Conservation (phyloP, 2,888 invertebrate genomes). For the Keiferia lycopersicella region DNA sequence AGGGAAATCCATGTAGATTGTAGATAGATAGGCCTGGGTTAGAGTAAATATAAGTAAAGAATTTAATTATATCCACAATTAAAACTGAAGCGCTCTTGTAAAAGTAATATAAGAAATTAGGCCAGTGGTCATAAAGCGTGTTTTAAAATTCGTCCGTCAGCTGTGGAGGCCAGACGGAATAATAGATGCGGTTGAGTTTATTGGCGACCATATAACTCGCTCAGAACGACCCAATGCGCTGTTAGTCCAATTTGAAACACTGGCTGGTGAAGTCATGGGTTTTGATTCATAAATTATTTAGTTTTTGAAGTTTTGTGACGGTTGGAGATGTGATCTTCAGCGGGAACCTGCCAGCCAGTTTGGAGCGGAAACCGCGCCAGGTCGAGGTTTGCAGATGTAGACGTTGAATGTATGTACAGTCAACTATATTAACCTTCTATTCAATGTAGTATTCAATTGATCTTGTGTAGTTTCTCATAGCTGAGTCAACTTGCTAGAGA, state of each 20-base stretch:
- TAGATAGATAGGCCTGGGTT: slow-evolving; percentile 17
- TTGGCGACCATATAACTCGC: slow-evolving; percentile 76
- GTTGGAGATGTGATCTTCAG: background rate
- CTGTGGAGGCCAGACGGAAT: slow-evolving; percentile 61
- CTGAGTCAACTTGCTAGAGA: too few relatives aligned
- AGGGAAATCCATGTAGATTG: background rate
- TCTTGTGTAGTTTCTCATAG: slow-evolving; percentile 2
- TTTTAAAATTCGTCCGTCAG: slow-evolving; percentile 71
- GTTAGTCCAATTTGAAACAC: slow-evolving; percentile 78
- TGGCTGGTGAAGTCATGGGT: slow-evolving; percentile 67
- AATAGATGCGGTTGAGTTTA: slow-evolving; percentile 79
- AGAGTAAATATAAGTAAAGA: too few relatives aligned
- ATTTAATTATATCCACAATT: slow-evolving; percentile 51
- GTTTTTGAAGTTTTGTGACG: background rate
- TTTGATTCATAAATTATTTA: slow-evolving; percentile 33
- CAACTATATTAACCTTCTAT: background rate
- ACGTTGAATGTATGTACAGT: slow-evolving; percentile 5
- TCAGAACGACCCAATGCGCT: slow-evolving; percentile 50
- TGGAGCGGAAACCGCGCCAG: background rate
- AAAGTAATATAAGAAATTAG: slow-evolving; percentile 53
- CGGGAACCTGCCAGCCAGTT: too few relatives aligned
- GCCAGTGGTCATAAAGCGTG: slow-evolving; percentile 72
- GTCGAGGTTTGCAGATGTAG: background rate
- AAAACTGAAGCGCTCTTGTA: slow-evolving; percentile 52
- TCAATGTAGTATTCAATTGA: background rate